Evolutionary conservation across 2,797 vertebrate species (phyloP), one percentile per base, ranked within the genome.

Genomic region (Xiphorhynchus erythropygius): DNA sequence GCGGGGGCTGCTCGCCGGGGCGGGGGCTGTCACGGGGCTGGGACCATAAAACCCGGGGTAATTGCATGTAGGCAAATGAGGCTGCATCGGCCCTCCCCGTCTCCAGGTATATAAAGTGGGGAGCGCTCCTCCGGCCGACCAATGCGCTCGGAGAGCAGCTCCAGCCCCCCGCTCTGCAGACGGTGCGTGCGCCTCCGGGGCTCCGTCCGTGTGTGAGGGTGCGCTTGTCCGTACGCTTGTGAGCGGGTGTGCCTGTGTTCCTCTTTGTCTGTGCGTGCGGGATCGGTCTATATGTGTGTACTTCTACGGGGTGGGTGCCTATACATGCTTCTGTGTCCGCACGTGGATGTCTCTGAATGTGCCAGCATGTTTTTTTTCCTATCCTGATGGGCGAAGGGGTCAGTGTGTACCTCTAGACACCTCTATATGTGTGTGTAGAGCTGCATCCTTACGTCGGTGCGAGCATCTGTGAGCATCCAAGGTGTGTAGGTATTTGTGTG

Each of bases 51-150:
- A 85, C 50, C 49, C 77, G 30, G 90, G 94, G 96, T 97, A 97
- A 97, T 98, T 97, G 96, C 96, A 93, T 96, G 96, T 96, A 96
- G 96, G 95, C 96, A 96, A 96, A 96, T 96, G 88, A 97, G 93
- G 87, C 81, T 87, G 75, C 80, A 75, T 89, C 78, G 95, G 95
- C 97, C 97, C 97, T 96, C 97, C 97, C 96, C 95, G 75, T 95
- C 94, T 69, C 69, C 93, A 46, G 94, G 94, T 98, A 97, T 98
- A 98, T 98, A 98, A 98, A 97, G 92, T 25, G 87, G 39, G 95
- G 95, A 96, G 94, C 76, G 68, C 88, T 32, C 33, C 24, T 52
- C 16, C 77, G 25, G 27, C 86, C 64, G 81, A 93, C 57, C 60
- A 95, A 95, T 93, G 93, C 77, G 57, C 91, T 73, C 59, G 35